A percentile compares a stretch with the other conserved stretches of the same genome.
Conservation (phyloP, 2,797 vertebrate species). For the Sebastes reedi region DNA sequence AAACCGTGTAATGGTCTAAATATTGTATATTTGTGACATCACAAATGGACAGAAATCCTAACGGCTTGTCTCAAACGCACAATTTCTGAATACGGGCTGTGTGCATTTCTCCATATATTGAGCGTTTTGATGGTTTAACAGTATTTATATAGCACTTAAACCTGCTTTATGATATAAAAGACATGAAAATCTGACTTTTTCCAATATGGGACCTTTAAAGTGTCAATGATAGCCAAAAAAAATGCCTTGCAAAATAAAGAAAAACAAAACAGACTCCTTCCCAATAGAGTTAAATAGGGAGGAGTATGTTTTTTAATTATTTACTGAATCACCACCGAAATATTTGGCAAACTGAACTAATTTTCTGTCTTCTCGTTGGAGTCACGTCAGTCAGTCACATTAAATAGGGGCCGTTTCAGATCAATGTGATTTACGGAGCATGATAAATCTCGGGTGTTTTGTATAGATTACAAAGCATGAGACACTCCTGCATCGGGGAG, state of each 20-base stretch:
- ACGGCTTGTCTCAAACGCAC: too few species aligned
- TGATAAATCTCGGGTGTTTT: conserved; percentile 20
- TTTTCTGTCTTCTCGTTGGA: conserved; percentile 9
- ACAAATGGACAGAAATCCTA: too few species aligned
- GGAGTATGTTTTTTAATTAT: not conserved
- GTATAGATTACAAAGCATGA: conserved; percentile 30
- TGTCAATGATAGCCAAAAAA: too few species aligned
- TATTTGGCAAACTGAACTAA: conserved; percentile 22
- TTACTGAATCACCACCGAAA: conserved; percentile 16
- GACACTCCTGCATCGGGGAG: not conserved
- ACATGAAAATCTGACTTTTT: too few species aligned
- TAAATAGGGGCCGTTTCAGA: conserved; percentile 22
- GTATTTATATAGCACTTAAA: too few species aligned
- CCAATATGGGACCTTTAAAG: too few species aligned
- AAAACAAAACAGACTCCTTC: not conserved
- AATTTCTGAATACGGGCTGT: too few species aligned
- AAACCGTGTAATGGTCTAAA: too few species aligned
- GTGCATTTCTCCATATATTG: too few species aligned
- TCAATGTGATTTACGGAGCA: conserved; percentile 34
- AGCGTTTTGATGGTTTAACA: too few species aligned
- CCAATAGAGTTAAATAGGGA: not conserved
- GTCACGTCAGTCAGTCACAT: conserved; percentile 9
- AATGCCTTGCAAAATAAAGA: not conserved
- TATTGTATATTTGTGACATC: too few species aligned
- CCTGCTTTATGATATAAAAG: too few species aligned